Conservation (phyloP, 2,113 vertebrate genomes). For the Megaceryle torquata region DNA sequence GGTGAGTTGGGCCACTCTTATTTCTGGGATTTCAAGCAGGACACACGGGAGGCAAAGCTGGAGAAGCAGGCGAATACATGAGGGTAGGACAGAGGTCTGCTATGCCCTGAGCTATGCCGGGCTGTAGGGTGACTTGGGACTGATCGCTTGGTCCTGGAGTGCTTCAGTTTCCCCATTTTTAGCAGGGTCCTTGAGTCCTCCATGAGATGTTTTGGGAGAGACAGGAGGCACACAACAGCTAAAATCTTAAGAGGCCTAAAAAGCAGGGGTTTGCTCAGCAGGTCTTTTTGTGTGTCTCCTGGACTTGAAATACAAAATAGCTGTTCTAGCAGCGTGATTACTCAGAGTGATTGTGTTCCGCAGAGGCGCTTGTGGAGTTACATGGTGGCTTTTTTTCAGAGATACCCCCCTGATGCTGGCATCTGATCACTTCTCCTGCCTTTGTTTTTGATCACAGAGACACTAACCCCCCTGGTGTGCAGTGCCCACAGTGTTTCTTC, state of each 20-base stretch:
- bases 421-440: not conserved
- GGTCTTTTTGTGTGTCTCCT: not conserved
- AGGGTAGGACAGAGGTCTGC: not conserved
- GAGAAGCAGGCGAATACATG: fast-evolving
- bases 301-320: not conserved
- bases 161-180: not conserved
- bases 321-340: not conserved
- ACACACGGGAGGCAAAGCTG: not conserved
- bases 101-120: not conserved
- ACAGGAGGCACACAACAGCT: not conserved
- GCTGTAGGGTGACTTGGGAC: not conserved
- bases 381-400: not conserved
- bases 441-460: not conserved
- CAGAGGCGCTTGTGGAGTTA: not conserved
- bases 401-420: not conserved
- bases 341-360: not conserved
- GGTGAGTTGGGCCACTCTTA: slow-evolving; percentile 57
- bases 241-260: not conserved
- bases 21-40: not conserved
- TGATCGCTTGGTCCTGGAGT: not conserved
- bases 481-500: fast-evolving
- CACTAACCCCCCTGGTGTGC: fast-evolving
- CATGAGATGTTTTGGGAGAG: not conserved
- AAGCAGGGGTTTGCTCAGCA: not conserved
- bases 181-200: not conserved